Evolutionary conservation across 2,797 vertebrate species (phyloP).

Genomic region (Nyctalus aviator): DNA sequence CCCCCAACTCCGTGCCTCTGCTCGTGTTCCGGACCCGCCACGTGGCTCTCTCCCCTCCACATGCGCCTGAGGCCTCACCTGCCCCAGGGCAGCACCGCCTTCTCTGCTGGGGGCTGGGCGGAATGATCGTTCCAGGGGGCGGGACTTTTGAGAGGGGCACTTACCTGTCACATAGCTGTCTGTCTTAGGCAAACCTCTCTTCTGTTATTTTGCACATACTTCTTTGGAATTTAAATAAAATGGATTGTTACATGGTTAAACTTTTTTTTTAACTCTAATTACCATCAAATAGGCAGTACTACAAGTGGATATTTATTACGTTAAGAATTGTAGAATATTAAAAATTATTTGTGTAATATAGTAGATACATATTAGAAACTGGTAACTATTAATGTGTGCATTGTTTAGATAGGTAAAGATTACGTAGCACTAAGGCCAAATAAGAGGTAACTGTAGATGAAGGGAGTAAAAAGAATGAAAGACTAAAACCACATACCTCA

Average conservation of each 20-base stretch:
- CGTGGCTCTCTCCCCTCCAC: background rate
- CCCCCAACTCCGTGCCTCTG: background rate
- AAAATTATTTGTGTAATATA: background rate
- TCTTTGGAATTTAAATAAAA: conserved; percentile 54
- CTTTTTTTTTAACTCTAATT: background rate
- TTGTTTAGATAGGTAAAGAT: conserved; percentile 2
- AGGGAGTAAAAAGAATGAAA: conserved; percentile 36
- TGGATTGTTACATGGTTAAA: background rate
- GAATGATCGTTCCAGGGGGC: background rate
- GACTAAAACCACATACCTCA: conserved; percentile 10
- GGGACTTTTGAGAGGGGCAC: background rate
- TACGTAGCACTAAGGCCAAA: background rate
- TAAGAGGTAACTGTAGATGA: background rate
- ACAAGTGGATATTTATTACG: background rate
- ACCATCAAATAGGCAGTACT: conserved; percentile 1
- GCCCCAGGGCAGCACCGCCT: background rate
- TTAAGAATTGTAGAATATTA: conserved; percentile 36
- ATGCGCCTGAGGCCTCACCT: background rate
- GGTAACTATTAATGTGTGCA: background rate
- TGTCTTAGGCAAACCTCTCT: background rate
- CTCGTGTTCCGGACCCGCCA: background rate
- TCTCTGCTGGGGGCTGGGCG: background rate
- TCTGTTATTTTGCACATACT: background rate
- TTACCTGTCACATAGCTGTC: background rate
- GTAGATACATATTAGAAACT: background rate